Conservation (phyloP, 2,113 vertebrate species). For the Peromyscus californicus region DNA sequence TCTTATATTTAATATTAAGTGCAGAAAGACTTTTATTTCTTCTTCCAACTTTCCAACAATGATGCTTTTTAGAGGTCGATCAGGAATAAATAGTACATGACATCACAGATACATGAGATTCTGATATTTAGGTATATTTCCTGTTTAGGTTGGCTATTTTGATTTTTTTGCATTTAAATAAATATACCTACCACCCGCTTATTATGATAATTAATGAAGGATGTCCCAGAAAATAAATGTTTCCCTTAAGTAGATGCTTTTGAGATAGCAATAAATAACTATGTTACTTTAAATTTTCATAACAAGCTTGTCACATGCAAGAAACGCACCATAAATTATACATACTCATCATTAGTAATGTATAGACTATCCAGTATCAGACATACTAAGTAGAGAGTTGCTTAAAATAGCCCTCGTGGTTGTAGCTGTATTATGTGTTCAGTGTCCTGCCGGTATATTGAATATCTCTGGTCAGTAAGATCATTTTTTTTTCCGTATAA, state of each 20-base stretch:
- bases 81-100: background rate
- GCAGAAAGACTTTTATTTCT: conserved; percentile 1
- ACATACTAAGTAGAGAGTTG: conserved; percentile 25
- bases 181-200: conserved; percentile 6
- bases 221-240: background rate
- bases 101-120: background rate
- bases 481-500: conserved; percentile 50
- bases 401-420: background rate
- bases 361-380: conserved; percentile 64
- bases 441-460: conserved; percentile 56
- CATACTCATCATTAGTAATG: conserved; percentile 73
- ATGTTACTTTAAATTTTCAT: conserved; percentile 59
- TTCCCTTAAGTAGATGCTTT: conserved; percentile 60
- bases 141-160: background rate
- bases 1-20: background rate
- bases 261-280: conserved; percentile 56
- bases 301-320: conserved; percentile 54
- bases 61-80: background rate
- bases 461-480: conserved; percentile 75
- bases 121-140: background rate
- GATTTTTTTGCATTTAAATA: conserved; percentile 26
- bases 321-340: conserved; percentile 67
- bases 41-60: background rate
- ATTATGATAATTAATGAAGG: conserved; percentile 65
- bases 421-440: conserved; percentile 16